These are phyloP conservation scores for Catostomus latipinnis DNA, from an alignment of 2,797 vertebrate species.

Conservation along the genomic window DNA sequence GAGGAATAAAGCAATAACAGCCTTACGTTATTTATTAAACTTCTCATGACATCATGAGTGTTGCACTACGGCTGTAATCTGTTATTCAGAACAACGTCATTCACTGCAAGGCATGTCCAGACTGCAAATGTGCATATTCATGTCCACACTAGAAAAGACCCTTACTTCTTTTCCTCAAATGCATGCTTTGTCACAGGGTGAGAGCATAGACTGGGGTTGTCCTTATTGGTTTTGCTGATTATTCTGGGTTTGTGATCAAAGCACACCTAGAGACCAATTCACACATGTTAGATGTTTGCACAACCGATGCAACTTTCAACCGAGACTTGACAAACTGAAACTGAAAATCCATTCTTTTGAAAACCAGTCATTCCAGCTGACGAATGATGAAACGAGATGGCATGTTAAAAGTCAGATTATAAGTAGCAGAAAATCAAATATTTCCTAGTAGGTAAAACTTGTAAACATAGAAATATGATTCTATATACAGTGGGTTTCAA, in stretches of 20 bases:
- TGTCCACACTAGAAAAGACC: constrained; percentile 42
- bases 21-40: background rate
- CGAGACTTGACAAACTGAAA: background rate
- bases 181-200: constrained; percentile 92
- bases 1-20: background rate
- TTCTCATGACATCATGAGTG: background rate
- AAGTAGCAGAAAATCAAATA: background rate
- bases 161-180: constrained; percentile 96
- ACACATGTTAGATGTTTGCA: constrained; percentile 57
- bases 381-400: constrained; percentile 1
- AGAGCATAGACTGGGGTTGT: constrained; percentile 90
- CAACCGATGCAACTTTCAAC: background rate
- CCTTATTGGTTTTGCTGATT: constrained; percentile 97
- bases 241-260: constrained; percentile 99
- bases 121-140: constrained; percentile 1
- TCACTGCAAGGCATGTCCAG: background rate
- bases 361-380: constrained; percentile 19
- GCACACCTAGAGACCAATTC: constrained; percentile 85
- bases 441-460: background rate
- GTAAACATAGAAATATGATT: background rate
- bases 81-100: background rate
- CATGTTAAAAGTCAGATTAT: background rate
- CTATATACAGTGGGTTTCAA: no score
- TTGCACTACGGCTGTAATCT: background rate
- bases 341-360: background rate